phyloP scores from a whole-genome alignment of 1,140 invertebrate species.

The Maconellicoccus hirsutus region DNA sequence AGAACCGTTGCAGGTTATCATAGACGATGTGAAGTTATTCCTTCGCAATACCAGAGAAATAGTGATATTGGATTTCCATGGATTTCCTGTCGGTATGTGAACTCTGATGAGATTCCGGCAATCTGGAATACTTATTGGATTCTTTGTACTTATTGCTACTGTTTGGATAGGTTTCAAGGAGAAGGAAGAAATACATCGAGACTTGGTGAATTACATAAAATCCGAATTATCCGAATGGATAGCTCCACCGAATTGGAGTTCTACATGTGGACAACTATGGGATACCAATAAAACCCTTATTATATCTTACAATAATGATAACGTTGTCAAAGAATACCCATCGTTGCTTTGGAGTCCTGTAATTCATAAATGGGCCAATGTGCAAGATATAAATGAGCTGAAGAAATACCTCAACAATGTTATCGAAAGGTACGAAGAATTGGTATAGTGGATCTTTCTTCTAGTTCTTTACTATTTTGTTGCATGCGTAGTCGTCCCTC shows the following conservation, averaged over 20 bases:
- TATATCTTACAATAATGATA: slow-evolving; percentile 42
- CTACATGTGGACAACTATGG: slow-evolving; percentile 42
- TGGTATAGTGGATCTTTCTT: background rate
- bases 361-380: slow-evolving; percentile 49
- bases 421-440: slow-evolving; percentile 29
- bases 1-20: slow-evolving; percentile 37
- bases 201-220: slow-evolving; percentile 39
- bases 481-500: slow-evolving; percentile 22
- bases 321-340: slow-evolving; percentile 31
- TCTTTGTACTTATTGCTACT: too few relatives aligned
- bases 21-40: slow-evolving; percentile 44
- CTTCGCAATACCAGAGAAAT: slow-evolving; percentile 48
- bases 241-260: slow-evolving; percentile 37
- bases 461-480: background rate
- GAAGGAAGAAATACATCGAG: slow-evolving; percentile 33
- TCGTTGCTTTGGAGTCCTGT: slow-evolving; percentile 37
- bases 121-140: too few relatives aligned
- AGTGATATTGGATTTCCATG: slow-evolving; percentile 49
- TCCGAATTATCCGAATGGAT: slow-evolving; percentile 40
- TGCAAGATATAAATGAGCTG: slow-evolving; percentile 38
- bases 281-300: slow-evolving; percentile 40
- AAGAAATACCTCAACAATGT: slow-evolving; percentile 37
- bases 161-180: background rate
- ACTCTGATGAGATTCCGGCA: too few relatives aligned
- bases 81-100: slow-evolving; percentile 44